phyloP scores from a whole-genome alignment of 1,140 invertebrate genomes.

The Ladona fulva region DNA sequence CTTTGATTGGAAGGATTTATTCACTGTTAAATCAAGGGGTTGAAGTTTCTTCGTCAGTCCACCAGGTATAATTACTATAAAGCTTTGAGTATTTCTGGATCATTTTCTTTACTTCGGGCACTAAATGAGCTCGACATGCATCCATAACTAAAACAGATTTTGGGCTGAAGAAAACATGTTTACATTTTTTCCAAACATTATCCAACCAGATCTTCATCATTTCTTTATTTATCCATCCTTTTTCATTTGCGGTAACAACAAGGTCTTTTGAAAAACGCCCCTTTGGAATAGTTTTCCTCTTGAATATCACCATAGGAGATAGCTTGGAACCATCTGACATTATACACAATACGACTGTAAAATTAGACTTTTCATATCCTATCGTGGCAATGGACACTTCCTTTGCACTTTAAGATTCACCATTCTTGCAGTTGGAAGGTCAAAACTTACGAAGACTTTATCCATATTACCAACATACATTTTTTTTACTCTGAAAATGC shows the following conservation, averaged over 20 bases:
- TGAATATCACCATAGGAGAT: too few species aligned
- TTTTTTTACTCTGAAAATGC: neutral
- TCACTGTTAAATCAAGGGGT: neutral
- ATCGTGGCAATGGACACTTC: neutral
- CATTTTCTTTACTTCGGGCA: neutral
- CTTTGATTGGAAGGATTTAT: neutral
- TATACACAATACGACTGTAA: neutral
- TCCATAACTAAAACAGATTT: neutral
- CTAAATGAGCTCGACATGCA: neutral
- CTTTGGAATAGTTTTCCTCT: neutral
- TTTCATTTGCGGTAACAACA: neutral
- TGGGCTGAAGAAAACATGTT: too few species aligned
- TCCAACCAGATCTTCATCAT: too few species aligned
- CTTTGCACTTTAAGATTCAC: neutral
- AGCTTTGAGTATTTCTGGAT: neutral
- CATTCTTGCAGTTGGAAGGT: neutral
- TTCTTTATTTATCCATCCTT: too few species aligned
- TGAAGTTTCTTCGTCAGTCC: neutral
- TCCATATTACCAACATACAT: neutral
- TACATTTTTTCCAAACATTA: too few species aligned
- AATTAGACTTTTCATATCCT: neutral
- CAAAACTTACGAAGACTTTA: neutral
- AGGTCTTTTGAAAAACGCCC: neutral
- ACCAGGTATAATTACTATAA: neutral
- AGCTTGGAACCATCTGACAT: neutral